Conservation (phyloP, 1,140 invertebrate species). For the Tetramorium simillimum region DNA sequence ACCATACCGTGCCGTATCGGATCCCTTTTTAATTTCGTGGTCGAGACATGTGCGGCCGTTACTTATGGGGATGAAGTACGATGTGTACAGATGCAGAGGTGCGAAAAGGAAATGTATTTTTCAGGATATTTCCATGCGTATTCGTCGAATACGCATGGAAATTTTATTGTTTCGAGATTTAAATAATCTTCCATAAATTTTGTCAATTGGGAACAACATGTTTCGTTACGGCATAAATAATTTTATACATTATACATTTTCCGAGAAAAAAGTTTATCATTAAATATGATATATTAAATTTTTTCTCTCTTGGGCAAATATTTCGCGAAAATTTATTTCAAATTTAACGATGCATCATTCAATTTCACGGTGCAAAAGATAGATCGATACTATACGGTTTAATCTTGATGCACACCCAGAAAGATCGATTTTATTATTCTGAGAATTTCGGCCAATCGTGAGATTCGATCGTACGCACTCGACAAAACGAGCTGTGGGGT, state of each 20-base stretch:
- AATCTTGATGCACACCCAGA: slow-evolving; percentile 3
- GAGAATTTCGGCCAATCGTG: slow-evolving; percentile 36
- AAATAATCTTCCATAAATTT: slow-evolving; percentile 9
- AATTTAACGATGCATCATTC: neutral
- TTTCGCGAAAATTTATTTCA: neutral
- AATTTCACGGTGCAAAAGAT: neutral
- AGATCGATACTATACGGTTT: neutral
- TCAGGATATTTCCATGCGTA: neutral
- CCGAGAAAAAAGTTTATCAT: neutral
- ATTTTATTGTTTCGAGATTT: neutral
- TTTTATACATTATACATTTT: neutral
- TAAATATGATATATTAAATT: neutral
- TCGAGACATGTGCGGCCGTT: slow-evolving; percentile 23
- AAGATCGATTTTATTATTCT: slow-evolving; percentile 51
- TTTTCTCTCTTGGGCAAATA: neutral
- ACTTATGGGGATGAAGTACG: slow-evolving; percentile 31
- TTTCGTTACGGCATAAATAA: neutral
- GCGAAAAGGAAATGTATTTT: neutral
- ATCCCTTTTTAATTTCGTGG: slow-evolving; percentile 47
- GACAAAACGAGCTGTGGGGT: slow-evolving; percentile 32
- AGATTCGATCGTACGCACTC: slow-evolving; percentile 60
- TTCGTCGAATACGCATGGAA: neutral
- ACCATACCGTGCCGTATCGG: slow-evolving; percentile 44
- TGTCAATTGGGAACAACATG: neutral
- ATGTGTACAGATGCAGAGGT: neutral